phyloP scores from a whole-genome alignment of 2,888 invertebrate genomes.

The Stenoptilia bipunctidactyla region DNA sequence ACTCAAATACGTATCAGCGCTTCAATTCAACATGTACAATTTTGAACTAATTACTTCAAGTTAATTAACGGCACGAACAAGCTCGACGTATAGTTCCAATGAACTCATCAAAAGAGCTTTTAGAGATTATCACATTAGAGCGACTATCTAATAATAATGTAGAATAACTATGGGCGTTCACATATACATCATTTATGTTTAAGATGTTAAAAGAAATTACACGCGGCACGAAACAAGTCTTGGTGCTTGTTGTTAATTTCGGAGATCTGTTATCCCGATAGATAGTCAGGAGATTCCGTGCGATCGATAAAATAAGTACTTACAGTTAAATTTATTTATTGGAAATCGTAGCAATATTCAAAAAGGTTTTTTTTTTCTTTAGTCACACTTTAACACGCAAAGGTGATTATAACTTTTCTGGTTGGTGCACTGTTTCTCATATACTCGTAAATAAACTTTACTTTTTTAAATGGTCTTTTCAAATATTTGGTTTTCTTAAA shows the following conservation, averaged over 20 bases:
- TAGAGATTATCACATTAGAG: constrained; percentile 55
- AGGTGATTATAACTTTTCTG: too few relatives aligned
- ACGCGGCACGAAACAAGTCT: constrained; percentile 22
- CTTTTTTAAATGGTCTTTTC: too few relatives aligned
- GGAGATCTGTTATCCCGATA: constrained; percentile 37
- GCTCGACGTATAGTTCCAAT: constrained; percentile 28
- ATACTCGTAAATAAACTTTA: too few relatives aligned
- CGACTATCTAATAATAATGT: constrained; percentile 52
- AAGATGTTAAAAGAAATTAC: constrained; percentile 57
- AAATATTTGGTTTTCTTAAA: too few relatives aligned
- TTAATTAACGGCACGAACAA: constrained; percentile 30
- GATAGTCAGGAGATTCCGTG: too few relatives aligned
- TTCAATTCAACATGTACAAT: not conserved
- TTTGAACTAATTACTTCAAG: constrained; percentile 24
- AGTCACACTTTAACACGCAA: too few relatives aligned
- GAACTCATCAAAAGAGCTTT: constrained; percentile 60
- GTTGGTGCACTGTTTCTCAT: too few relatives aligned
- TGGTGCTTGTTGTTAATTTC: constrained; percentile 43
- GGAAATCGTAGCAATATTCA: too few relatives aligned
- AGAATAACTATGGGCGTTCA: constrained; percentile 43
- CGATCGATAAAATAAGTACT: too few relatives aligned
- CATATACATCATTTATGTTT: constrained; percentile 61
- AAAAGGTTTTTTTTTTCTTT: too few relatives aligned
- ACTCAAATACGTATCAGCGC: not conserved
- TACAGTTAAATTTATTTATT: too few relatives aligned